A percentile compares a stretch with the other conserved stretches of the same genome.
Evolutionary conservation across 2,888 invertebrate species (phyloP).

Genomic region (Drosophila ezoana): DNA sequence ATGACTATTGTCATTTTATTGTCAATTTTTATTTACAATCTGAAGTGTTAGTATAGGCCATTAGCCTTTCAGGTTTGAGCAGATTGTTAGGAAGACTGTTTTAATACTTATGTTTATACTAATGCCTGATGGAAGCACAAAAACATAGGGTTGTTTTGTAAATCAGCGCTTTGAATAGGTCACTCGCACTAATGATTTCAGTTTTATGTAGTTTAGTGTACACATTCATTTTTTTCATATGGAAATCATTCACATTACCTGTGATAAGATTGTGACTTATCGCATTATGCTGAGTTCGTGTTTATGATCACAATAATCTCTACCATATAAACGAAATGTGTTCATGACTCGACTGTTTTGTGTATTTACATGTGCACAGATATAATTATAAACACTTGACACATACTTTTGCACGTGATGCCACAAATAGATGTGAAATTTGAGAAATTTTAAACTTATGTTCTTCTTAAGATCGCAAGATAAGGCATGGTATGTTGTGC

Average conservation of each 20-base stretch:
- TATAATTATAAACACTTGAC: not conserved
- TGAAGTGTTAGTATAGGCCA: too few relatives aligned
- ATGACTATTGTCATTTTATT: too few relatives aligned
- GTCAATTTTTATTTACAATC: not conserved
- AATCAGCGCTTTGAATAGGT: too few relatives aligned
- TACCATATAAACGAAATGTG: conserved; percentile 8
- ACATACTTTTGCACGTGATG: conserved; percentile 2
- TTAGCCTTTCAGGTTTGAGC: not conserved
- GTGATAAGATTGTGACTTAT: conserved; percentile 7
- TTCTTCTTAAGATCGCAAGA: conserved; percentile 16
- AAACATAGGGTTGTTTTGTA: too few relatives aligned
- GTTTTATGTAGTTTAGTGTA: too few relatives aligned
- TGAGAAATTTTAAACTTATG: not conserved
- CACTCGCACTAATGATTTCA: too few relatives aligned
- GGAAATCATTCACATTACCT: not conserved
- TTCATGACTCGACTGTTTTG: not conserved
- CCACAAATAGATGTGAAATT: conserved; percentile 21
- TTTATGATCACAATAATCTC: conserved; percentile 11
- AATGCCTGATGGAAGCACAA: too few relatives aligned
- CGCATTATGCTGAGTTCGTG: not conserved
- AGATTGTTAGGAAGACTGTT: too few relatives aligned
- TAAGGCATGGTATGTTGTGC: not conserved
- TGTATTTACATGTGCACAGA: not conserved
- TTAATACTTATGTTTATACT: too few relatives aligned
- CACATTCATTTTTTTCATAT: not conserved